Evolutionary conservation across 2,113 vertebrate species (phyloP), one percentile per base, ranked within the genome.

Genomic region (Erythrolamprus reginae): DNA sequence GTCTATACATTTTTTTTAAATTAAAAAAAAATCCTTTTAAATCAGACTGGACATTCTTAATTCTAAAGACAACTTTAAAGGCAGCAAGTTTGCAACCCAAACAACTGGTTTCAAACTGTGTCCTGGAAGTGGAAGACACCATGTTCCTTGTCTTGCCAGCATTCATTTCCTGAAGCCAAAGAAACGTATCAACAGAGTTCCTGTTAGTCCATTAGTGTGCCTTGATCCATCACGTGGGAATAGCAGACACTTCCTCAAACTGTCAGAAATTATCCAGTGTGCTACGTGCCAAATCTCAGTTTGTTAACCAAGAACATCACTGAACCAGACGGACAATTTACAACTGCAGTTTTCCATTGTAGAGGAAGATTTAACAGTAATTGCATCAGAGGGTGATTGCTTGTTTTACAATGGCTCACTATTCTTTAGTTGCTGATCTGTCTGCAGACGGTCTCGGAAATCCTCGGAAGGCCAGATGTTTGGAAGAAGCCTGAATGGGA

Each of bases 351-450:
- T 65, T 65, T 15, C 82, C 53, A 38, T 33, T 86, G 48, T 42
- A 86, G 26, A 38, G 17, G 70, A 38, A 28, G 61, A 42, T 52
- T 24, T 52, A 33, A 86, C 23, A 70, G 85, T 61, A 89, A 84
- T 89, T 61, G 85, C 88, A 89, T 86, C 90, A 65, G 51, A 4
- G 45, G 53, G 28, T 58, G 28, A n/a, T 2, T 89, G 91, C 92
- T 92, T 92, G 10, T 90, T 90, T 86, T 55, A 88, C 93, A 95
- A 94, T 92, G 70, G 6, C n/a, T 61, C 93, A 42, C 23, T 90
- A 88, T 92, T 94, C 91, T 92, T 95, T 92, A 42, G 87, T 56
- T 89, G 87, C 26, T 88, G 51, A 93, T 92, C 90, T 93, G 85
- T 26, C 92, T 89, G n/a, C 10, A 92, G 52, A 26, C 61, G 89